Evolutionary conservation across 2,888 invertebrate genomes (phyloP).

Genomic region (Cheilosia vernalis): DNA sequence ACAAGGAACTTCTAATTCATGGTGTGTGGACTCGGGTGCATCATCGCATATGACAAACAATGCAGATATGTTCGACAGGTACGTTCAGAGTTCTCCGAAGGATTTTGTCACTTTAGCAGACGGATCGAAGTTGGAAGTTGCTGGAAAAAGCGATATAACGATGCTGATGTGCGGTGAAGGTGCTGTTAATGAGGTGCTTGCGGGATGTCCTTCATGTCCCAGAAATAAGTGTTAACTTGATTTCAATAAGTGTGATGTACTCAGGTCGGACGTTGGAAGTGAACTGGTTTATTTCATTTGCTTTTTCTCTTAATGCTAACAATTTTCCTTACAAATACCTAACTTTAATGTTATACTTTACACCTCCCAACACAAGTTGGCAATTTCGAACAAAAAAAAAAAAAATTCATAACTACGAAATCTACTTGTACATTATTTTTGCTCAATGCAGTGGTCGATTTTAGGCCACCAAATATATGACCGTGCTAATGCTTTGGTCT

Average conservation of each 20-base stretch:
- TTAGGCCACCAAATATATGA: too few species aligned
- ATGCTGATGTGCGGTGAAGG: neutral
- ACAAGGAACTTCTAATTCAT: neutral
- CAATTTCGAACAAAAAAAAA: too few species aligned
- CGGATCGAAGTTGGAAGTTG: neutral
- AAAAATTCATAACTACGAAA: too few species aligned
- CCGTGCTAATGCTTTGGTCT: too few species aligned
- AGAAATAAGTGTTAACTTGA: slow-evolving; percentile 18
- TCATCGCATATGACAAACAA: slow-evolving; percentile 15
- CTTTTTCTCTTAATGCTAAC: too few species aligned
- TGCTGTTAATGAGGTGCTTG: slow-evolving; percentile 1
- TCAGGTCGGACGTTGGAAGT: too few species aligned
- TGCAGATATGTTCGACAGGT: neutral
- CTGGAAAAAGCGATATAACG: slow-evolving; percentile 1
- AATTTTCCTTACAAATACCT: too few species aligned
- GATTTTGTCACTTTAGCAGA: slow-evolving; percentile 5
- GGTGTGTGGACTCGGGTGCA: slow-evolving; percentile 9
- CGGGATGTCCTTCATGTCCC: slow-evolving; percentile 22
- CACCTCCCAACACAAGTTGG: too few species aligned
- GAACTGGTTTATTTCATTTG: too few species aligned
- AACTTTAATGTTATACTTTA: too few species aligned
- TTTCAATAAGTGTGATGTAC: slow-evolving; percentile 32
- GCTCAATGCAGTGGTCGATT: too few species aligned
- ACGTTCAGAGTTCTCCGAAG: neutral
- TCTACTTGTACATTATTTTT: too few species aligned